phyloP scores from a whole-genome alignment of 2,113 vertebrate species.

The Nesospiza acunhae region DNA sequence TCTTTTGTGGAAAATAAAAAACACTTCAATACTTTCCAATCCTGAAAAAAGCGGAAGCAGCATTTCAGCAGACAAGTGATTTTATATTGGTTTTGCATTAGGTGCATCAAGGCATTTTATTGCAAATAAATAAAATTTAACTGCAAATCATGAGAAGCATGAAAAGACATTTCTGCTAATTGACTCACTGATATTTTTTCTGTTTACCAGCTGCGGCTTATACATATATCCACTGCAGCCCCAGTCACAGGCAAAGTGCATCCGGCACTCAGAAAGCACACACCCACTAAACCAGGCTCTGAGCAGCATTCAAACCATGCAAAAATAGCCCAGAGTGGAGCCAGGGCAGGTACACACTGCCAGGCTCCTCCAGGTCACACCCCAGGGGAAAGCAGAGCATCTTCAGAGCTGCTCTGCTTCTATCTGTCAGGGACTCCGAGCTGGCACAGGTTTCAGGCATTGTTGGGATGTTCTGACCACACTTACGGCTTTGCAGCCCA shows the following conservation, averaged over 20 bases:
- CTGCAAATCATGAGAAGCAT: neutral
- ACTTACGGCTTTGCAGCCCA: neutral
- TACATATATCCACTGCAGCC: neutral
- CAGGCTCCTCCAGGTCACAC: neutral
- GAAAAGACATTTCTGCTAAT: neutral
- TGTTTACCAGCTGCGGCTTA: neutral
- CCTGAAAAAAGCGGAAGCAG: neutral
- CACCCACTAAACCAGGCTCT: neutral
- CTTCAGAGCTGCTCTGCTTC: neutral
- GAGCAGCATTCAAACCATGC: neutral
- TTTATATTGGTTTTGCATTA: neutral
- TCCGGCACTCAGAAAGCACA: neutral
- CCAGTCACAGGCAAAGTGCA: neutral
- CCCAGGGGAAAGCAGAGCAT: neutral
- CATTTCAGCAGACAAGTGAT: neutral
- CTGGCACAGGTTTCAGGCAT: neutral
- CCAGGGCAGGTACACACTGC: neutral
- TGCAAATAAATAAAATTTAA: neutral
- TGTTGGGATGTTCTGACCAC: neutral
- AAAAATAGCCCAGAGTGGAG: neutral
- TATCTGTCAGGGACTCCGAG: neutral
- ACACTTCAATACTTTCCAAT: neutral
- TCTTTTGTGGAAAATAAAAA: neutral
- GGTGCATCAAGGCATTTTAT: neutral
- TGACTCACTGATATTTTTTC: neutral